These are phyloP conservation scores for Urocitellus parryii DNA, from an alignment of 2,113 vertebrate species.

Conservation along the genomic window DNA sequence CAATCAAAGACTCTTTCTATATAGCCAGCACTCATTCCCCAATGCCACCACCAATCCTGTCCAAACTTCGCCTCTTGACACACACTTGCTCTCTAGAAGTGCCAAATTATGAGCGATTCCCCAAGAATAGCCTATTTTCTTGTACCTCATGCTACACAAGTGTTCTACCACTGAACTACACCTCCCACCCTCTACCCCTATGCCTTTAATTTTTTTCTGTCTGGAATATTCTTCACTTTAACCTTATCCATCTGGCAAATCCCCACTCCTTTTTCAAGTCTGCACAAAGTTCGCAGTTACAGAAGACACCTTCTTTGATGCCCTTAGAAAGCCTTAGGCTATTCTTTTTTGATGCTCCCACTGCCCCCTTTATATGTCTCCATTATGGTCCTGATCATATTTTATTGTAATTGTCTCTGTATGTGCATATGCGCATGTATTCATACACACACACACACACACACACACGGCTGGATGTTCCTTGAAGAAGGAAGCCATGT, in stretches of 20 bases:
- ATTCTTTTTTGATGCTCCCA: slow-evolving; percentile 27
- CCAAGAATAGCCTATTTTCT: neutral
- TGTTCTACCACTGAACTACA: neutral
- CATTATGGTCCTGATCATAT: neutral
- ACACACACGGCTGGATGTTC: neutral
- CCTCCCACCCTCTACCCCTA: neutral
- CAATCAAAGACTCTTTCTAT: slow-evolving; percentile 43
- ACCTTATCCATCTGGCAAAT: slow-evolving; percentile 6
- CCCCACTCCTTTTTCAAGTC: slow-evolving; percentile 40
- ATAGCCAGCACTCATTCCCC: neutral
- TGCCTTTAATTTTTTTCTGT: neutral
- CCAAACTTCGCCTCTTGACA: neutral
- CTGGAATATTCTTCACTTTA: slow-evolving; percentile 7
- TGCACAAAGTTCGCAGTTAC: neutral
- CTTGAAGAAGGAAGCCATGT: neutral
- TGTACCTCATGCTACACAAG: neutral
- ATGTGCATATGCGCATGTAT: fast-evolving
- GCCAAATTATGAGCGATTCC: neutral
- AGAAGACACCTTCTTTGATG: slow-evolving; percentile 27
- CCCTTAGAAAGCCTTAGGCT: neutral
- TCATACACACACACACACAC: no score
- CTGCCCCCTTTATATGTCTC: neutral
- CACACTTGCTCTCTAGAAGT: slow-evolving; percentile 1
- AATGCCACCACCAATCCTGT: neutral
- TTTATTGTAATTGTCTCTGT: neutral